Conservation (phyloP, 1,140 invertebrate species). For the Paraescarpia echinospica region DNA sequence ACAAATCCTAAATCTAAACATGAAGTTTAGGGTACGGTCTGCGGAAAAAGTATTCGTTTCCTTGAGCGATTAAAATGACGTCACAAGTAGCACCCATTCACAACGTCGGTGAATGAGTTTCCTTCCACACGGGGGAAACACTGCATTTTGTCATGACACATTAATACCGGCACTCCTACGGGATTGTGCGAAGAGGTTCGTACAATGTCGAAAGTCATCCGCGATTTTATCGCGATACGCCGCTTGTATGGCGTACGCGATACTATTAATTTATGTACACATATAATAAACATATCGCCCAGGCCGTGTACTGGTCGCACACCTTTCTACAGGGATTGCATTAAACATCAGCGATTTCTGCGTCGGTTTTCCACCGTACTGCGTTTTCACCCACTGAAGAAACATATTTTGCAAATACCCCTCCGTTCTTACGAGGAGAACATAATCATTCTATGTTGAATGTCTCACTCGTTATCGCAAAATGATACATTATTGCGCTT, state of each 20-base stretch:
- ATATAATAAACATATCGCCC: too few species aligned
- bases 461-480: not conserved
- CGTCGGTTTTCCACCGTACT: not conserved
- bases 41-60: not conserved
- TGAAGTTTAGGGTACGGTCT: not conserved
- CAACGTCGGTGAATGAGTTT: not conserved
- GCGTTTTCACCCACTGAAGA: not conserved
- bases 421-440: not conserved
- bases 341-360: not conserved
- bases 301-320: not conserved
- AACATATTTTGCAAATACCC: not conserved
- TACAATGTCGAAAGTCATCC: not conserved
- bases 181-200: not conserved
- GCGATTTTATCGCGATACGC: not conserved
- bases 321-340: not conserved
- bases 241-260: not conserved
- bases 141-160: not conserved
- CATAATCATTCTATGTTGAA: too few species aligned
- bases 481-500: not conserved
- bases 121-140: not conserved
- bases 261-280: too few species aligned
- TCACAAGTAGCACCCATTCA: too few species aligned
- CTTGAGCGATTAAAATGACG: not conserved
- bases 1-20: too few species aligned
- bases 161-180: not conserved